A percentile compares a stretch with the other conserved stretches of the same genome.
Conservation (phyloP, 1,140 invertebrate genomes). For the Pogonomyrmex barbatus region DNA sequence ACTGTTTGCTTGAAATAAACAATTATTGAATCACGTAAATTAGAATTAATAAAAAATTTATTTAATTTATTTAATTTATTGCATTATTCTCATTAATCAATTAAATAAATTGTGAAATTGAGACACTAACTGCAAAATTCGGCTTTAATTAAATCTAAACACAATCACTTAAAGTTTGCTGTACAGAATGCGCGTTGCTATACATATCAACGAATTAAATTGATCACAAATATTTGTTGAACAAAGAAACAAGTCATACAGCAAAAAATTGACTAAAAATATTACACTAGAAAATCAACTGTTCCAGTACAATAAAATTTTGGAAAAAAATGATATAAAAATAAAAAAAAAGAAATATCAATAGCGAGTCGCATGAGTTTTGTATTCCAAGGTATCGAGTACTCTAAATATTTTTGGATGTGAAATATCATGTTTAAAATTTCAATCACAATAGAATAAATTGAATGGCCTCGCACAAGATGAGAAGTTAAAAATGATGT, state of each 20-base stretch:
- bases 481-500: neutral
- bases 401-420: neutral
- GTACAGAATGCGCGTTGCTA: neutral
- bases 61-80: neutral
- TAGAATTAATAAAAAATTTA: neutral
- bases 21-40: neutral
- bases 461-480: neutral
- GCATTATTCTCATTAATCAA: neutral
- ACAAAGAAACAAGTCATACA: slow-evolving; percentile 23
- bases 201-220: slow-evolving; percentile 12
- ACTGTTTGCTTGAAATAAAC: neutral
- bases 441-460: neutral
- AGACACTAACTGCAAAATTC: neutral
- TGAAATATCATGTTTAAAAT: neutral
- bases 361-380: neutral
- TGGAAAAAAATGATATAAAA: neutral
- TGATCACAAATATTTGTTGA: slow-evolving; percentile 31
- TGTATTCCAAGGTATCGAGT: neutral
- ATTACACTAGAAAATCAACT: slow-evolving; percentile 23
- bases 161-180: slow-evolving; percentile 9
- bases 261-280: neutral
- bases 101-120: neutral
- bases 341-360: slow-evolving; percentile 5
- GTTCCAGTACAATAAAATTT: neutral
- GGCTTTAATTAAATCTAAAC: slow-evolving; percentile 50